Evolutionary conservation across 2,113 vertebrate genomes (phyloP), one percentile per base, ranked within the genome.

Genomic region (Ariopsis seemanni): DNA sequence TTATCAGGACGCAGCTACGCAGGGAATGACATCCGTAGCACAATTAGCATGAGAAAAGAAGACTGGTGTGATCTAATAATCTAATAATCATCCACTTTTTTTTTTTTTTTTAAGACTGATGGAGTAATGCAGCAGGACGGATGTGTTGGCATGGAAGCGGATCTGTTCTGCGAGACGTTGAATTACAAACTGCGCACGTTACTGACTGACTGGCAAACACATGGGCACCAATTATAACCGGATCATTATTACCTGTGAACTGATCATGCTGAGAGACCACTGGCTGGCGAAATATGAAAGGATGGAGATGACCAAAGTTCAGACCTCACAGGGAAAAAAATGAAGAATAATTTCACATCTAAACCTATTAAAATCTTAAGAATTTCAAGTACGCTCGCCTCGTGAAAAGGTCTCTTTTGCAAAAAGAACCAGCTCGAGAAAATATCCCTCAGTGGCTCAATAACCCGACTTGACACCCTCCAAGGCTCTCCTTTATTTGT

Each of bases 1-100:
- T 75, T 69, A 27, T 82, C 86, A 89, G 30, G 48, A 58, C 48
- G 58, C 30, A 62, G 80, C 27, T 22, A 82, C 2, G n/a, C 42
- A n/a, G 30, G 60, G 81, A 83, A 34, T 63, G 5, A n/a, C 42
- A 65, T 52, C 60, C 34, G 22, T 48, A 42, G 50, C 30, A 30
- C 72, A 48, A 48, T 48, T 52, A 25, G 5, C 74, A 77, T n/a
- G 22, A 53, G 48, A n/a, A n/a, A 77, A 77, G 50, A 77, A 50
- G 74, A n/a, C 22, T 22, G 75, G 15, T n/a, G 75, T 55, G 55
- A 58, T 58, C 27, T 27, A 27, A 27, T 55, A 79, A 58, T 58
- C 42, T 42, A 42, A 42, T 42, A 42, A 42, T 80, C 30, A 80
- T 57, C 34, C 55, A 25, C 2, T 20, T 6, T 25, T n/a, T n/a